A percentile compares a stretch with the other conserved stretches of the same genome.
Evolutionary conservation across 2,888 invertebrate genomes (phyloP).

Genomic region (Tortricodes alternella): DNA sequence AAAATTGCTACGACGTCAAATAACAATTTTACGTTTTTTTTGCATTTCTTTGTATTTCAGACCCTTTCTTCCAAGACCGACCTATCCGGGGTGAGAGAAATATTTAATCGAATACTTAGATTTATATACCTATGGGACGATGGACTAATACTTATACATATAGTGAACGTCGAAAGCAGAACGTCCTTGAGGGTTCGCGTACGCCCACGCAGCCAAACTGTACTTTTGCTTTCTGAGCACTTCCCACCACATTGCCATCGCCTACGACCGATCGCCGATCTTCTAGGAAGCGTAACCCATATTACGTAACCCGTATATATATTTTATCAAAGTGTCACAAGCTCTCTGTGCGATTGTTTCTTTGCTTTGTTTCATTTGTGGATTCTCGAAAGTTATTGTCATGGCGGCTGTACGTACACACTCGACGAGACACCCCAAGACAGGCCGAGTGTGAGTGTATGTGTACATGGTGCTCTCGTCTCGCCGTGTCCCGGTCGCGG

Average conservation of each 20-base stretch:
- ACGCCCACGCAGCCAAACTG: slow-evolving; percentile 14
- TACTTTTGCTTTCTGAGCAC: slow-evolving; percentile 18
- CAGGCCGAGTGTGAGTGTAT: too few species aligned
- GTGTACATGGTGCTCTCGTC: too few species aligned
- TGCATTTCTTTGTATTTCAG: too few species aligned
- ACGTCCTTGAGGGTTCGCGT: slow-evolving; percentile 21
- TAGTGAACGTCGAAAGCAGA: background rate
- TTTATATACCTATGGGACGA: background rate
- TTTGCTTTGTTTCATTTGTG: slow-evolving; percentile 8
- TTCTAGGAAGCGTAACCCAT: slow-evolving; percentile 10
- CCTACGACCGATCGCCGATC: slow-evolving; percentile 1
- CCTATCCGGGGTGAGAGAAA: too few species aligned
- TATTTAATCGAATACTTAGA: too few species aligned
- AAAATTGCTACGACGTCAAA: too few species aligned
- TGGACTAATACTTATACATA: slow-evolving; percentile 9
- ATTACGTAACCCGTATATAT: background rate
- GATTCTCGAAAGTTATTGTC: slow-evolving; percentile 22
- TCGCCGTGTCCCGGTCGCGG: too few species aligned
- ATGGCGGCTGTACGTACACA: too few species aligned
- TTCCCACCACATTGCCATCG: slow-evolving; percentile 9
- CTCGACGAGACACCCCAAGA: too few species aligned
- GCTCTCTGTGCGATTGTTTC: background rate
- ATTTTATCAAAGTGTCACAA: slow-evolving; percentile 1
- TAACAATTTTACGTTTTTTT: too few species aligned
- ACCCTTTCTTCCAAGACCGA: too few species aligned